These are phyloP conservation scores for Stictonetta naevosa DNA, from an alignment of 2,113 vertebrate genomes.

Conservation along the genomic window DNA sequence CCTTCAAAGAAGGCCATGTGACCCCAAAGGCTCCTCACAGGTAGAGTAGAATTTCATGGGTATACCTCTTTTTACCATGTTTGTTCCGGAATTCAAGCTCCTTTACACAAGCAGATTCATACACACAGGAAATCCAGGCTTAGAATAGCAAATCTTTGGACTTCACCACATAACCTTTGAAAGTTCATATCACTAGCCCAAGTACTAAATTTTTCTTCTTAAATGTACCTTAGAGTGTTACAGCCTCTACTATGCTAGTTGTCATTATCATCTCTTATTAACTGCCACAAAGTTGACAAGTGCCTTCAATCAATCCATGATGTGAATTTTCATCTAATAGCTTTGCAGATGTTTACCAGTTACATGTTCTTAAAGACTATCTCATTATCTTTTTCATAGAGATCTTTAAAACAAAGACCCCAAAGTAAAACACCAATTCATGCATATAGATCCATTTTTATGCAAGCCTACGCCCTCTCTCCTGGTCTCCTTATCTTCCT, in stretches of 20 bases:
- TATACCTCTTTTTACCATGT: not conserved
- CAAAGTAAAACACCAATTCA: not conserved
- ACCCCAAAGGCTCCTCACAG: too few relatives aligned
- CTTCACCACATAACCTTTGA: not conserved
- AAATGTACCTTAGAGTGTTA: not conserved
- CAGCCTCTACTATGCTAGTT: not conserved
- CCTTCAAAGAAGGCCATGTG: too few relatives aligned
- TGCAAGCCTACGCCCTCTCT: not conserved
- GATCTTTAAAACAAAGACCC: not conserved
- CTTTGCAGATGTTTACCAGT: not conserved
- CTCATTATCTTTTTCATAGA: not conserved
- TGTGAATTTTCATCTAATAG: not conserved
- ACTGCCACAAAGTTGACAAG: constrained; percentile 11
- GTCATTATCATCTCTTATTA: not conserved
- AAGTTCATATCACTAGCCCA: not conserved
- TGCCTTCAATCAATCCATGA: not conserved
- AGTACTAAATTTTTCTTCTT: not conserved
- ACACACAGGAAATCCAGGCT: not conserved
- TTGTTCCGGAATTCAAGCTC: rapidly evolving
- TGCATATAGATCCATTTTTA: not conserved
- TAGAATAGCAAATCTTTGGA: not conserved
- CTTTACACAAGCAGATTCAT: not conserved
- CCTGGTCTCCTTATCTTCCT: not conserved
- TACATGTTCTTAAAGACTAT: not conserved
- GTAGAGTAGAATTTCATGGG: not conserved